These are phyloP conservation scores for Manis javanica DNA, from an alignment of 2,797 vertebrate species.

Conservation along the genomic window DNA sequence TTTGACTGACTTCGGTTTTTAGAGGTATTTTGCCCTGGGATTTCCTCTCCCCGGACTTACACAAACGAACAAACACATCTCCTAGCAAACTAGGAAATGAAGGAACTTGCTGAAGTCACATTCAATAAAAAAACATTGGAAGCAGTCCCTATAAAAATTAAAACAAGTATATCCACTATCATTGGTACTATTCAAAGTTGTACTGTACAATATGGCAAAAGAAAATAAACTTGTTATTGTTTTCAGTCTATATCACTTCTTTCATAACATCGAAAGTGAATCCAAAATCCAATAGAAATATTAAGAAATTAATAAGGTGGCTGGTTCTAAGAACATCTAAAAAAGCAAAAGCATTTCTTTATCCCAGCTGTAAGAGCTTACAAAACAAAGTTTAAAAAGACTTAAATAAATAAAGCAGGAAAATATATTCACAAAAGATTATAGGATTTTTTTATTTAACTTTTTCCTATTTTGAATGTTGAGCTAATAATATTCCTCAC, in stretches of 20 bases:
- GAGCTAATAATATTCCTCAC: not conserved
- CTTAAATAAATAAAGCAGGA: not conserved
- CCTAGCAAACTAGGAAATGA: not conserved
- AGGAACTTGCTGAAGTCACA: not conserved
- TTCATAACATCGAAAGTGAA: not conserved
- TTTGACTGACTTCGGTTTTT: no score
- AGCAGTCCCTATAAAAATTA: not conserved
- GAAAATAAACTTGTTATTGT: not conserved
- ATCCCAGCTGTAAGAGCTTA: not conserved
- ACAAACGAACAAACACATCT: not conserved
- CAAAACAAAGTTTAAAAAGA: not conserved
- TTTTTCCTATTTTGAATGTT: not conserved
- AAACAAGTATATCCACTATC: not conserved
- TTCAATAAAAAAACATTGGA: not conserved
- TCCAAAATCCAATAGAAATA: conserved; percentile 31
- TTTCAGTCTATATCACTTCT: not conserved
- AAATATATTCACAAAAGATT: not conserved
- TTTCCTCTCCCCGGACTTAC: no score
- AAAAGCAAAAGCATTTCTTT: not conserved
- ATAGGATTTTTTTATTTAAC: not conserved
- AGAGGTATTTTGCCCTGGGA: no score
- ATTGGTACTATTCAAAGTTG: not conserved
- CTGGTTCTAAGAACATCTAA: not conserved
- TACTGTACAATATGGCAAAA: not conserved
- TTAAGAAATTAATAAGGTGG: not conserved